A percentile compares a stretch with the other conserved stretches of the same genome.
Evolutionary conservation across 2,113 vertebrate genomes (phyloP).

Genomic region (Leucoraja erinaceus): DNA sequence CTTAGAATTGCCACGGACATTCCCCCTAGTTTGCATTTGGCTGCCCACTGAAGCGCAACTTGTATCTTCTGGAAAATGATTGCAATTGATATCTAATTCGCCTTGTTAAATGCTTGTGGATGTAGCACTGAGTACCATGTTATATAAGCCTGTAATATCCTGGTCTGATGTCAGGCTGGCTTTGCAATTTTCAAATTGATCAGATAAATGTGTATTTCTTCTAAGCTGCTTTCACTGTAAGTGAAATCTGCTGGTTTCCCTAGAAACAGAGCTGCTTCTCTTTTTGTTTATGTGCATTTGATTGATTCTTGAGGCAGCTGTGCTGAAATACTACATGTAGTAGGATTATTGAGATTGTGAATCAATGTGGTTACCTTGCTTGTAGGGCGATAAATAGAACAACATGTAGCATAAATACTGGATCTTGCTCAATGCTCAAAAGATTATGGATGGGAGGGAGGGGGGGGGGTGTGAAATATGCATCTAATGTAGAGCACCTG

Average conservation of each 20-base stretch:
- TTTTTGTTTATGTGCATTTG: not conserved
- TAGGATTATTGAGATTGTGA: not conserved
- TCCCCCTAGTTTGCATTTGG: not conserved
- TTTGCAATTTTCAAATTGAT: slow-evolving; percentile 7
- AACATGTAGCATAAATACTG: too few relatives aligned
- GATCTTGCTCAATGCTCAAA: not conserved
- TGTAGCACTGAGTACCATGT: not conserved
- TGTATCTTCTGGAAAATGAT: not conserved
- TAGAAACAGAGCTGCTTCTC: not conserved
- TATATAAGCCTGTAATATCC: not conserved
- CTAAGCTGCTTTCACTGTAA: not conserved
- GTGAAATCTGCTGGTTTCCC: not conserved
- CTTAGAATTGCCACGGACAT: not conserved
- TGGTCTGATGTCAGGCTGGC: not conserved
- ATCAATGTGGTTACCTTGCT: too few relatives aligned
- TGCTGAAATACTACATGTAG: not conserved
- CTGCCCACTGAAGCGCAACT: not conserved
- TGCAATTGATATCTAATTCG: not conserved
- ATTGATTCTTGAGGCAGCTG: not conserved
- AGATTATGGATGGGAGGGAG: too few relatives aligned
- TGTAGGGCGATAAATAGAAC: too few relatives aligned
- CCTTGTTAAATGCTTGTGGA: not conserved
- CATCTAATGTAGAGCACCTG: not conserved
- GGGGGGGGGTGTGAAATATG: not conserved
- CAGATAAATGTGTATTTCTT: not conserved